Evolutionary conservation across 1,140 invertebrate genomes (phyloP).

Genomic region (Eupristina koningsbergeri): DNA sequence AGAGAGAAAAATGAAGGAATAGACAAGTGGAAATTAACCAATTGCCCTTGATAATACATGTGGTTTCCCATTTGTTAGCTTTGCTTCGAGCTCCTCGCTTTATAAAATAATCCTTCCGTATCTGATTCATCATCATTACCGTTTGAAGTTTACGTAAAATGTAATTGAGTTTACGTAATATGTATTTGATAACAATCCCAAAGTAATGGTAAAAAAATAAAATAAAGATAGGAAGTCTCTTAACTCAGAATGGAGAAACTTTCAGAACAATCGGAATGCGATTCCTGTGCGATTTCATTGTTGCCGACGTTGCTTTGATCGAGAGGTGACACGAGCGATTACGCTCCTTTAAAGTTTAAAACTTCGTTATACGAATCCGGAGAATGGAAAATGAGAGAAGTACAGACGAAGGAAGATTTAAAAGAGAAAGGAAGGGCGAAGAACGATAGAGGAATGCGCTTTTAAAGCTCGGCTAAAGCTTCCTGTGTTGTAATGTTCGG

Average conservation of each 20-base stretch:
- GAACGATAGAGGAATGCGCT: constrained; percentile 57
- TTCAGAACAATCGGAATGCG: constrained; percentile 60
- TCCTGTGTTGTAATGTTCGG: constrained; percentile 50
- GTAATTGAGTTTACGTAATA: too few relatives aligned
- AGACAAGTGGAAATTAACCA: too few relatives aligned
- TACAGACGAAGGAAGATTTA: constrained; percentile 5
- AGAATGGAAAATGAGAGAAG: constrained; percentile 8
- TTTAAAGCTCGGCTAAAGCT: constrained; percentile 57
- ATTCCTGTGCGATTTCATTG: constrained; percentile 59
- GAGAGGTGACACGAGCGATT: constrained; percentile 67
- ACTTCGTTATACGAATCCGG: constrained; percentile 61
- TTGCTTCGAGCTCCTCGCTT: background rate
- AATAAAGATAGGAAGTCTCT: constrained; percentile 51
- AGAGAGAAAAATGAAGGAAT: too few relatives aligned
- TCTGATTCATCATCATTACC: background rate
- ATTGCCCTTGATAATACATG: too few relatives aligned
- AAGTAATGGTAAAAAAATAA: constrained; percentile 41
- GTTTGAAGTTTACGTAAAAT: background rate
- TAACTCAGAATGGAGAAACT: constrained; percentile 63
- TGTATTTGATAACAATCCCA: background rate
- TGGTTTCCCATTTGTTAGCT: too few relatives aligned
- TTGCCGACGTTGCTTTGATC: constrained; percentile 58
- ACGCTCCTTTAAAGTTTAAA: constrained; percentile 65
- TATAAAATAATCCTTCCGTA: background rate
- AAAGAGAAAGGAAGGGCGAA: constrained; percentile 44